Base-by-base conservation (phyloP, 2,797 vertebrate genomes). In the Falco columbarius region DNA sequence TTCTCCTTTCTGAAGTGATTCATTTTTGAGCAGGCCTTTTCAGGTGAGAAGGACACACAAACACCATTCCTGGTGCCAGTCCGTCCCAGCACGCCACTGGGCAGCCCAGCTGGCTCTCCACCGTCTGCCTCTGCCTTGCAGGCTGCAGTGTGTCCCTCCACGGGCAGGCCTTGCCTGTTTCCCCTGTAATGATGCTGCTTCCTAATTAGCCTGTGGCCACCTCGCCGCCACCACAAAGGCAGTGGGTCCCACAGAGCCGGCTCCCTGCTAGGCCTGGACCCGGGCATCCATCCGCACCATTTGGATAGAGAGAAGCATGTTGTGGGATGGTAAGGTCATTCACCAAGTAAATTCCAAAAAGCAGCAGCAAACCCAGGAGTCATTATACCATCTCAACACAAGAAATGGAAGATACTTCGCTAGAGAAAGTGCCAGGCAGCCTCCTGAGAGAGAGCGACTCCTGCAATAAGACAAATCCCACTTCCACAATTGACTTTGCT, bases 71-170 rank as follows among this genome's bases (percentile, higher is more conserved):
- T 20, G 38, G 8, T 29, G 44, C 19, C 55, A 22, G 11, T 42
- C 67, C 68, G 40, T 42, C 68, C n/a, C 68, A 67, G 44, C 49
- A 67, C 17, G 10, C 3, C 68, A 17, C 32, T 22, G 7, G 46
- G 46, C 29, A 62, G 58, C 44, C 8, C 2, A 0, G 47, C 22
- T 1, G 0, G 73, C 32, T n/a, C n/a, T 52, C n/a, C 22, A 24
- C 24, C 1, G 2, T 59, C 52, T 32, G 12, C 14, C 20, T 56
- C n/a, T 1, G 3, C 16, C 65, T 68, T 1, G 1, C 16, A 65
- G 22, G 42, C 66, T 72, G 36, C 2, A 2, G 36, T 0, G 1
- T 12, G 18, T 36, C 76, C 52, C 44, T 40, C 27, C 26, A 10
- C 0, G 0, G 14, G 23, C 47, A 46, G 34, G 30, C 46, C 14